Conservation (phyloP, 2,113 vertebrate genomes). For the Lasiurus borealis region DNA sequence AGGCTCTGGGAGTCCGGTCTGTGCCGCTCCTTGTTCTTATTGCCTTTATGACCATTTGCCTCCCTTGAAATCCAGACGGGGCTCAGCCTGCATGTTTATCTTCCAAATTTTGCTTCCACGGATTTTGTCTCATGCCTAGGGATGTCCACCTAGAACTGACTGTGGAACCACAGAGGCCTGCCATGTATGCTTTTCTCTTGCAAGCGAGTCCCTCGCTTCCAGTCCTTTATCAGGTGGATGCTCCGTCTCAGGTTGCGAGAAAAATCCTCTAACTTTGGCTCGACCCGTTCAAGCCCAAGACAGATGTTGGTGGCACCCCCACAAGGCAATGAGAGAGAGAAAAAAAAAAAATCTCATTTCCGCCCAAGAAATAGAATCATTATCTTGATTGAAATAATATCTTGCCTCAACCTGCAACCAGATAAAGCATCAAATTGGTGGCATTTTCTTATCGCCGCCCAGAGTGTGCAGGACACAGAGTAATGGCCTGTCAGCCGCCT, state of each 20-base stretch:
- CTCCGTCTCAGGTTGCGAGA: not conserved
- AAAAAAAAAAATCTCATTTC: conserved; percentile 79
- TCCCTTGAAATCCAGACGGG: not conserved
- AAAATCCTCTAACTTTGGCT: conserved; percentile 70
- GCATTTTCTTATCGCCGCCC: conserved; percentile 62
- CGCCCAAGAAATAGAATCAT: conserved; percentile 77
- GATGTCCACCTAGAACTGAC: not conserved
- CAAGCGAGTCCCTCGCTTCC: conserved; percentile 25
- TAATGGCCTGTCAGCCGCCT: conserved; percentile 78
- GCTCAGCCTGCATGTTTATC: not conserved
- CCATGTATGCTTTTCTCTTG: conserved; percentile 32
- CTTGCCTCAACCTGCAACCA: conserved; percentile 69
- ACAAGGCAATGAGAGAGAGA: not conserved
- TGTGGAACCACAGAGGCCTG: conserved; percentile 29
- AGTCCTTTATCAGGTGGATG: conserved; percentile 18
- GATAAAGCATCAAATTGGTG: conserved; percentile 80
- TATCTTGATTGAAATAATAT: conserved; percentile 83
- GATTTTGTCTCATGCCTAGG: conserved; percentile 69
- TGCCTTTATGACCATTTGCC: not conserved
- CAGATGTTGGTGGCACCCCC: conserved; percentile 11
- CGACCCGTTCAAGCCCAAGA: conserved; percentile 59
- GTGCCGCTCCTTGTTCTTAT: not conserved
- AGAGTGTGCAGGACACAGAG: conserved; percentile 70
- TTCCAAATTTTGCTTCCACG: not conserved
- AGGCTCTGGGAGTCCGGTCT: not conserved